Conservation (phyloP, 2,797 vertebrate genomes). For the Avahi laniger region DNA sequence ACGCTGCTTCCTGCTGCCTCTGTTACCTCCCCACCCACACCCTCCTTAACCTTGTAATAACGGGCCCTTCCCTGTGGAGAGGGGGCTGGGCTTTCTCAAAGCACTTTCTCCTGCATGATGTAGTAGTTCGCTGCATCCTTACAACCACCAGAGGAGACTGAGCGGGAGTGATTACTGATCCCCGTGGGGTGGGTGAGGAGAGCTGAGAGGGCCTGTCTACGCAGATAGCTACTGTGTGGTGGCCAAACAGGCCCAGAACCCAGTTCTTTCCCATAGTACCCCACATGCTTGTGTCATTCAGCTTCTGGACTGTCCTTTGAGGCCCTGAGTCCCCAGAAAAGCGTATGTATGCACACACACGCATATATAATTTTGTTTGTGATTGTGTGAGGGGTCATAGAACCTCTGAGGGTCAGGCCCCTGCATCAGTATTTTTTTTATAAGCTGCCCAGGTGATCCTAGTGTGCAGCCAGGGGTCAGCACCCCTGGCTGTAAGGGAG, state of each 20-base stretch:
- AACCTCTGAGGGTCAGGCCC: neutral
- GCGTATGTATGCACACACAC: neutral
- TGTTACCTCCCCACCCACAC: slow-evolving; percentile 70
- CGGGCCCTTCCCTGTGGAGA: slow-evolving; percentile 37
- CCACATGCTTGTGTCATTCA: neutral
- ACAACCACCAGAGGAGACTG: neutral
- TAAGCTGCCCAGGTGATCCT: slow-evolving; percentile 27
- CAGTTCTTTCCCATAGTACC: neutral
- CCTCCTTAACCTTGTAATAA: slow-evolving; percentile 69
- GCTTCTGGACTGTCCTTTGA: neutral
- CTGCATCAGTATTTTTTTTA: neutral
- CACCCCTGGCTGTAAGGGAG: slow-evolving; percentile 41
- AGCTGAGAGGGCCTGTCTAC: neutral
- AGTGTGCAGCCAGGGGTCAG: neutral
- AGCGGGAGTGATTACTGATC: neutral
- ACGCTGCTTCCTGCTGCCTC: slow-evolving; percentile 60
- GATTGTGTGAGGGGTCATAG: neutral
- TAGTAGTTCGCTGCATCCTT: neutral
- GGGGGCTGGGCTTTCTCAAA: slow-evolving; percentile 35
- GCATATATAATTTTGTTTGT: neutral
- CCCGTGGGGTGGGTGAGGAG: neutral
- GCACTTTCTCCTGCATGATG: neutral
- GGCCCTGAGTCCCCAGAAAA: neutral
- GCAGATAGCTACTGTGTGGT: neutral
- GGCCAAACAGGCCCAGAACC: neutral